Conservation (phyloP, 2,797 vertebrate genomes). For the Cottoperca gobio region DNA sequence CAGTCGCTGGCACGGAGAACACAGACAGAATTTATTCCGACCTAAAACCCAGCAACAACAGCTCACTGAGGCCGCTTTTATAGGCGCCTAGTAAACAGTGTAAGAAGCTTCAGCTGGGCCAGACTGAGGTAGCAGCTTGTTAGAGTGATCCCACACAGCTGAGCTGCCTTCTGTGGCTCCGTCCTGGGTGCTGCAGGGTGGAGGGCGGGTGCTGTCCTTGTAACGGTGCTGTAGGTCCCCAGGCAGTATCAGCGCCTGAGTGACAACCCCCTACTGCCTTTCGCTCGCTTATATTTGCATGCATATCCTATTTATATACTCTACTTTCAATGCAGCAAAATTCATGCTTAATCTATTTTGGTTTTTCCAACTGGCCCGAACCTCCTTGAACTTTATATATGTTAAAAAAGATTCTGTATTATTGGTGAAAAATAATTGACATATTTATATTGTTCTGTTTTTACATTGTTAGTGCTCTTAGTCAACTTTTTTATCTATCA, state of each 20-base stretch:
- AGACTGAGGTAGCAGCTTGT: constrained; percentile 79
- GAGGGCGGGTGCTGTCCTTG: constrained; percentile 81
- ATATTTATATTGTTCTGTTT: neutral
- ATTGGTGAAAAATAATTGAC: neutral
- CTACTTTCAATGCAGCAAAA: constrained; percentile 36
- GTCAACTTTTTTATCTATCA: neutral
- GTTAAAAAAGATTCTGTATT: constrained; percentile 2
- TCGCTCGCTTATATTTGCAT: constrained; percentile 67
- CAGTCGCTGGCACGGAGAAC: constrained; percentile 39
- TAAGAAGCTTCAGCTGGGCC: constrained; percentile 67
- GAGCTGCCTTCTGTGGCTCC: constrained; percentile 78
- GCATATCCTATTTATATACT: constrained; percentile 73
- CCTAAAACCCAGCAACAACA: constrained; percentile 45
- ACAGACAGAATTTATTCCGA: constrained; percentile 62
- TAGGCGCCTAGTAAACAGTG: constrained; percentile 56
- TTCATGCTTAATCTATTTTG: neutral
- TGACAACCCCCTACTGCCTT: constrained; percentile 71
- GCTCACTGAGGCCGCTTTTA: constrained; percentile 56
- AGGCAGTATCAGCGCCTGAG: constrained; percentile 67
- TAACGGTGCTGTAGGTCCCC: constrained; percentile 70
- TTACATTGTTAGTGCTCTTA: neutral
- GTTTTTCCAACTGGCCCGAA: constrained; percentile 22
- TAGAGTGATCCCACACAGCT: constrained; percentile 76
- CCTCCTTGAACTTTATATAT: neutral
- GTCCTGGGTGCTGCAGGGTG: constrained; percentile 77